Base-by-base conservation (phyloP, 2,888 invertebrate genomes). In the Eristalis arbustorum region DNA sequence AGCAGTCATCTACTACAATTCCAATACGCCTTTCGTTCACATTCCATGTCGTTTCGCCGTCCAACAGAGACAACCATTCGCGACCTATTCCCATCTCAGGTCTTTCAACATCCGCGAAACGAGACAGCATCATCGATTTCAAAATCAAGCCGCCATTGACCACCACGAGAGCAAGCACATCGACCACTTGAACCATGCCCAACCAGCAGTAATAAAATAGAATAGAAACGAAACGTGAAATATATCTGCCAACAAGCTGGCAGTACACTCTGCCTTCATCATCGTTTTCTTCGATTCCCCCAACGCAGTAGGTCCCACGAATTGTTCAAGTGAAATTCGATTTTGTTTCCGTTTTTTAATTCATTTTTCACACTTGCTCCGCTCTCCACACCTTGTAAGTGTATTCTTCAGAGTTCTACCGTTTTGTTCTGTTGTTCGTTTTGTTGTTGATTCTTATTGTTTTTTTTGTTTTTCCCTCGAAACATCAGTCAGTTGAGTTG, bases 291-390 rank as follows among this genome's bases (percentile, higher is more conserved):
- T 72, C 71, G 34, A 74, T 74, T 87, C 61, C 14, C 34, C 78
- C 74, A 63, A 56, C 82, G 59, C 78, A 85, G 88, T 88, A 59
- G 88, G 83, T 75, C 83, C 77, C 71, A 72, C 72, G 84, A 79
- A 73, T 88, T 84, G 76, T 82, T 82, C 84, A 73, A 84, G 84
- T 84, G 74, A 82, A 88, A 84, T 88, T 88, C 78, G 73, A 84
- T 82, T 76, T 80, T 84, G 82, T 83, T 88, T 79, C 76, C 73
- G 79, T 82, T 84, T 81, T 83, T 77, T 18, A 18, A 49, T 49
- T 88, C 74, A 78, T 88, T 83, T 69, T 74, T 31, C 62, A 72
- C 75, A 68, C 62, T 72, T 49, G 76, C 56, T 71, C 59, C 49
- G 69, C 37, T 78, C 69, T 80, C 67, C 42, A 31, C 64, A 68